These are phyloP conservation scores for Lithophane semibrunnea DNA, from an alignment of 2,888 invertebrate genomes.

Conservation along the genomic window DNA sequence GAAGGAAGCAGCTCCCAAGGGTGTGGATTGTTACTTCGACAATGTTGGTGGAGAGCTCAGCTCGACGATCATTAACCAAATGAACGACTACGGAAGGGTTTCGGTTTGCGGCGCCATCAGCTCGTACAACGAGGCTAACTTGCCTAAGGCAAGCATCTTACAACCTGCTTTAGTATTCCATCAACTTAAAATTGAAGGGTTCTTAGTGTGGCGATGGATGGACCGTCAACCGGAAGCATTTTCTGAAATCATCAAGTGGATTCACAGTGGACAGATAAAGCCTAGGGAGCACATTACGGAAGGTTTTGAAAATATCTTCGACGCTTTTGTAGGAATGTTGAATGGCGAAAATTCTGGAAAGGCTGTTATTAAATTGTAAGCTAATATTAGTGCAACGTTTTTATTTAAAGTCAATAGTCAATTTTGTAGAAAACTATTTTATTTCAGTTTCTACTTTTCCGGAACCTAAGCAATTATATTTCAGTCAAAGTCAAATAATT, in stretches of 20 bases:
- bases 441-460: constrained; percentile 43
- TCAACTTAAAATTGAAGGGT: constrained; percentile 91
- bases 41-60: constrained; percentile 93
- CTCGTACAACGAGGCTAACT: constrained; percentile 74
- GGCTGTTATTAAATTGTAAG: constrained; percentile 91
- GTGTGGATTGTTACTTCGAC: constrained; percentile 94
- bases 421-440: constrained; percentile 3
- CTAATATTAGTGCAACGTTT: neutral
- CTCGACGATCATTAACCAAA: constrained; percentile 89
- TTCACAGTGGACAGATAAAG: constrained; percentile 92
- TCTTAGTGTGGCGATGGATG: constrained; percentile 85
- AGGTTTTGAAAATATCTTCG: constrained; percentile 93
- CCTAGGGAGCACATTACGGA: constrained; percentile 92
- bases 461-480: neutral
- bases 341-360: constrained; percentile 92
- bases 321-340: constrained; percentile 92
- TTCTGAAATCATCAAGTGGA: constrained; percentile 90
- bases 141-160: constrained; percentile 82
- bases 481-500: neutral
- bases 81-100: constrained; percentile 91
- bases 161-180: constrained; percentile 90
- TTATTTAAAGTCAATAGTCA: neutral
- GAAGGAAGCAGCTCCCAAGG: constrained; percentile 87
- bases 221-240: constrained; percentile 91
- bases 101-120: constrained; percentile 86